These are phyloP conservation scores for Phyllotreta cruciferae DNA, from an alignment of 2,888 invertebrate species.

Conservation along the genomic window DNA sequence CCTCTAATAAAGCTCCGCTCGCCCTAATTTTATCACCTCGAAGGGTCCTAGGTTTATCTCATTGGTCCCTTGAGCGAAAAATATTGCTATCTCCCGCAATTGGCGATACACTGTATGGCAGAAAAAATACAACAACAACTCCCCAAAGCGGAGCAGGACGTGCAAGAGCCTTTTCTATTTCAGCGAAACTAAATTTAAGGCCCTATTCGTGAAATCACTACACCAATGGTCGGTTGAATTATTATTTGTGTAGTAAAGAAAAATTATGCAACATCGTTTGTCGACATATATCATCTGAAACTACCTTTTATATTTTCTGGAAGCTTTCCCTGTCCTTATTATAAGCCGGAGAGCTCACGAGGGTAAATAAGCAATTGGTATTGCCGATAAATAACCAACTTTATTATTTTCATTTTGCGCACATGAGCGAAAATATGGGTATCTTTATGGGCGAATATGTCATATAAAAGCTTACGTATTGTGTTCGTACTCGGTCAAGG, in stretches of 20 bases:
- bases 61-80: slow-evolving; percentile 25
- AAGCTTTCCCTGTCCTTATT: slow-evolving; percentile 29
- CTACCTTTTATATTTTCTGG: slow-evolving; percentile 20
- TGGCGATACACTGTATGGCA: slow-evolving; percentile 3
- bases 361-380: slow-evolving; percentile 42
- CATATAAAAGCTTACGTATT: slow-evolving; percentile 45
- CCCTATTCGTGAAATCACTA: too few species aligned
- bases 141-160: slow-evolving; percentile 4
- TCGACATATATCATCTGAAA: slow-evolving; percentile 26
- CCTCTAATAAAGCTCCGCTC: slow-evolving; percentile 27
- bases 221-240: too few species aligned
- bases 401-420: slow-evolving; percentile 52
- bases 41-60: slow-evolving; percentile 25
- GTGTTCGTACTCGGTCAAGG: slow-evolving; percentile 41
- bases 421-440: slow-evolving; percentile 48
- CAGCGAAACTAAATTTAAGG: slow-evolving; percentile 15
- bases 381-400: slow-evolving; percentile 47
- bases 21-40: slow-evolving; percentile 29
- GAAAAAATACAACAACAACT: slow-evolving; percentile 19
- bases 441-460: slow-evolving; percentile 47
- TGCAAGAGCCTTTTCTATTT: slow-evolving; percentile 20
- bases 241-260: background rate
- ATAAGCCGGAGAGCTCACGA: slow-evolving; percentile 25
- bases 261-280: slow-evolving; percentile 25
- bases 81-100: slow-evolving; percentile 21